Base-by-base conservation (phyloP, 2,113 vertebrate genomes). In the Chaetorhynchus papuensis region DNA sequence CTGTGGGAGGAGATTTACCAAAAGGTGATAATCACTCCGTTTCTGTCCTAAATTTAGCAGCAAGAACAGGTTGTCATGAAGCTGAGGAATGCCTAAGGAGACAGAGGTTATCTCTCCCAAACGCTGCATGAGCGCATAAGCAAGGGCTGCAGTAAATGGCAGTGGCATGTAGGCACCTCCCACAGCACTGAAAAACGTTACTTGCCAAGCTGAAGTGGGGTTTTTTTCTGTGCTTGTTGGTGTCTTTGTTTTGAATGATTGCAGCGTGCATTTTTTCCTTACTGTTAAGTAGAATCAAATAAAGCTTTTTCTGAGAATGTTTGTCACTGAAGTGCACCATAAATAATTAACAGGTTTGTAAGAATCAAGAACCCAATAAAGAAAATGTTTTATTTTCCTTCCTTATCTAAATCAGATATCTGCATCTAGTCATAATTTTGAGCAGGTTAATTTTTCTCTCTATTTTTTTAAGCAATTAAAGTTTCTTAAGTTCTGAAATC, bases 181-280 rank as follows among this genome's bases (percentile, higher is more conserved):
- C 28, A 50, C 18, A 80, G 19, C 33, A 26, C 26, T 80, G 57
- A 56, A 76, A 89, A 93, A 23, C 1, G 4, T 59, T 74, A 30
- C 11, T 53, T 1, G 1, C 24, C 24, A 60, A 66, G 35, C 12
- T 21, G 15, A 75, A 68, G 2, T 42, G 28, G 10, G 6, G 1
- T 0, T 1, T 13, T 24, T 15, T 47, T 47, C 3, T 27, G 13
- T 80, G 15, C 37, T n/a, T 56, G 5, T 23, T 47, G 12, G 4
- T 66, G 18, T 9, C 1, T 60, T 74, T 82, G 15, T 68, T 53
- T 69, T 42, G 1, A 61, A 64, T 33, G 1, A 70, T 20, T 54
- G 13, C 6, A 59, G 37, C 19, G 7, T 23, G 7, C 0, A 1
- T 49, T 33, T 76, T 61, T 75, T 52, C 10, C 6, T 56, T 65